These are phyloP conservation scores for Zaprionus lineosus DNA, from an alignment of 2,888 invertebrate genomes.

Conservation along the genomic window DNA sequence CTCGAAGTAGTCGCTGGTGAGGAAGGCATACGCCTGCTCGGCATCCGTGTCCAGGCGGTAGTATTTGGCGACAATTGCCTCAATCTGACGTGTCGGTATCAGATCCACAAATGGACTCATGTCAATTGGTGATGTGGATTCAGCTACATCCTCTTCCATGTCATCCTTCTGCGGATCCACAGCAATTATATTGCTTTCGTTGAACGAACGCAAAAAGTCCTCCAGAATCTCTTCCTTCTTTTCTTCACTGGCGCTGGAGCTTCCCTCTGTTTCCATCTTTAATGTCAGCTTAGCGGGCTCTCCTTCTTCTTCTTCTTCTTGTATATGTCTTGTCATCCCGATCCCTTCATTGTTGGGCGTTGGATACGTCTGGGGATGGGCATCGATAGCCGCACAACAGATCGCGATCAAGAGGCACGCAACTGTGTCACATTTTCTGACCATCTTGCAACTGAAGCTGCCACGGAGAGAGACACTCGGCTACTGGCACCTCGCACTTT, in stretches of 20 bases:
- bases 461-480: too few species aligned
- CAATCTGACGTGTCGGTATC: conserved; percentile 78
- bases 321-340: too few species aligned
- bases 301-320: too few species aligned
- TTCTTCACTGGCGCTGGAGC: conserved; percentile 39
- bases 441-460: conserved; percentile 43
- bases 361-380: conserved; percentile 5
- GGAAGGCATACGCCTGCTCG: conserved; percentile 75
- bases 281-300: too few species aligned
- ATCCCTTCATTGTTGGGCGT: too few species aligned
- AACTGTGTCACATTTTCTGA: conserved; percentile 20
- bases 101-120: conserved; percentile 79
- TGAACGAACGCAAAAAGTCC: conserved; percentile 55
- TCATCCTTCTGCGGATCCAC: too few species aligned
- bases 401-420: conserved; percentile 9
- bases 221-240: conserved; percentile 55
- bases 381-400: conserved; percentile 6
- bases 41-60: conserved; percentile 80
- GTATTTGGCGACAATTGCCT: conserved; percentile 74
- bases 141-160: conserved; percentile 5
- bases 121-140: conserved; percentile 68
- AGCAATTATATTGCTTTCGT: too few species aligned
- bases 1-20: conserved; percentile 72
- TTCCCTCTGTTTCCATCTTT: too few species aligned
- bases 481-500: too few species aligned